Evolutionary conservation across 1,140 invertebrate species (phyloP).

Genomic region (Lysiphlebus fabarum): DNA sequence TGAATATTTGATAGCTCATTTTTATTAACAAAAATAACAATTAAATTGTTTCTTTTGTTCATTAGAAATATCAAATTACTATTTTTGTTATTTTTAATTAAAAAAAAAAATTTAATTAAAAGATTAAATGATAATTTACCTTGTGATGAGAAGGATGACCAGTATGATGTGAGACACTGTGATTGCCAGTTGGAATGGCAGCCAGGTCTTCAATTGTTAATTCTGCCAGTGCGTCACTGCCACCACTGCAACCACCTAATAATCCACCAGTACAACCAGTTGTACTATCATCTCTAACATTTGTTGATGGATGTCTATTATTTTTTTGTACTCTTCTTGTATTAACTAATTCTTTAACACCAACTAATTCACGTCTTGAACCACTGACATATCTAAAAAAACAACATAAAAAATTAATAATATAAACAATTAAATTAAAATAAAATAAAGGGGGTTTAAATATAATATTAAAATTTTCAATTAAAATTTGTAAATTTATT

Average conservation of each 20-base stretch:
- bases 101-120: no score
- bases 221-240: constrained; percentile 51
- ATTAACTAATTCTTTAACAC: constrained; percentile 46
- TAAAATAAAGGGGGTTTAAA: no score
- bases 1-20: no score
- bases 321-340: constrained; percentile 45
- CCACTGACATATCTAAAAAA: constrained; percentile 43
- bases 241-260: constrained; percentile 48
- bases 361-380: constrained; percentile 45
- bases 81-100: no score
- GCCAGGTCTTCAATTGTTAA: constrained; percentile 52
- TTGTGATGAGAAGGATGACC: constrained; percentile 52
- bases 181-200: constrained; percentile 49
- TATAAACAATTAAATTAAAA: no score
- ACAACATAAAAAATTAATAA: no score
- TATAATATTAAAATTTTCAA: no score
- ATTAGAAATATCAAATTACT: no score
- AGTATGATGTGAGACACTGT: constrained; percentile 45
- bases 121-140: constrained; percentile 29
- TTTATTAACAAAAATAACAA: no score
- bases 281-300: constrained; percentile 33
- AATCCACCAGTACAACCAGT: constrained; percentile 33
- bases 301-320: constrained; percentile 32
- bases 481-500: no score
- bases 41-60: no score